Base-by-base conservation (phyloP, 1,140 invertebrate genomes). In the Diabrotica undecimpunctata region DNA sequence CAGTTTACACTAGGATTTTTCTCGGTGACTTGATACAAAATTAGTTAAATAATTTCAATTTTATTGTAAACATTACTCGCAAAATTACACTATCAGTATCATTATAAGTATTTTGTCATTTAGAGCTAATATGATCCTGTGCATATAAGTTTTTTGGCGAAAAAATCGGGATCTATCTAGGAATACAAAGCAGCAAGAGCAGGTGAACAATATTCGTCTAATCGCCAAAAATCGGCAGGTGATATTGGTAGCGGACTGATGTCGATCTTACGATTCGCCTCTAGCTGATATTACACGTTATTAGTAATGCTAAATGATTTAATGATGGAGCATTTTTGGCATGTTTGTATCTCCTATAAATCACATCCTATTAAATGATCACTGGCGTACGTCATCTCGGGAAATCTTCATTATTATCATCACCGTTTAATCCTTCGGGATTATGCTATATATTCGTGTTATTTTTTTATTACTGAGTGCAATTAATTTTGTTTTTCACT, bases 1-100 rank as follows among this genome's bases (percentile, higher is more conserved):
- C n/a, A n/a, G n/a, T n/a, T n/a, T n/a, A n/a, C n/a, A n/a, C n/a
- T n/a, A n/a, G n/a, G n/a, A n/a, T n/a, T n/a, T n/a, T n/a, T n/a
- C n/a, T n/a, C n/a, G n/a, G n/a, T n/a, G n/a, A n/a, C n/a, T n/a
- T n/a, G n/a, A 25, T 25, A 25, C 25, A 25, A 25, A 25, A 25
- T 25, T 25, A 25, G 25, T 25, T 25, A 25, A 25, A 4, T 25
- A 25, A 25, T 25, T 25, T 4, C 1, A 25, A 53, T 69, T 70
- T 70, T 71, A 71, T 71, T 71, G n/a, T 69, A 66, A 71, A 71
- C 69, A 66, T 62, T 39, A 65, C n/a, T n/a, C n/a, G n/a, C n/a
- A n/a, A n/a, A n/a, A n/a, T n/a, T n/a, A n/a, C n/a, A n/a, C n/a
- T n/a, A n/a, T n/a, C n/a, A n/a, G n/a, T n/a, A n/a, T n/a, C n/a